Conservation (phyloP, 2,888 invertebrate species). For the Oithona nana region DNA sequence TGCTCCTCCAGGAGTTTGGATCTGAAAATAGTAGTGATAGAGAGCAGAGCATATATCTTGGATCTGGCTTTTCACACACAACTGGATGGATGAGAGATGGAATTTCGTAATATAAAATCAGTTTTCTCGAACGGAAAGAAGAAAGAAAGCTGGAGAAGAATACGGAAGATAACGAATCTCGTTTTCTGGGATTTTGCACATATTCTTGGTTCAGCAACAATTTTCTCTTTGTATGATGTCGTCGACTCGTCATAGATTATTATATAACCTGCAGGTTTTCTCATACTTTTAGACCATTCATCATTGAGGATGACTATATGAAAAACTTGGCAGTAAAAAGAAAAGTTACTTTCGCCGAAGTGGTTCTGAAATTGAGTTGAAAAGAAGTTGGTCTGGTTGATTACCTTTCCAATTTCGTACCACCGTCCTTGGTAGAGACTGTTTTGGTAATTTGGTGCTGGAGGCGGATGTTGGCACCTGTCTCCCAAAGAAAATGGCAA, state of each 20-base stretch:
- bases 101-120: not conserved
- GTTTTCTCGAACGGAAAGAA: not conserved
- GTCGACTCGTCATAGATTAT: no score
- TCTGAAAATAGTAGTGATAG: constrained; percentile 14
- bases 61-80: no score
- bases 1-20: constrained; percentile 21
- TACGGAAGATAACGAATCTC: no score
- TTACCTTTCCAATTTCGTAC: constrained; percentile 21
- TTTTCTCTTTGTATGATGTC: no score
- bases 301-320: no score
- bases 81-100: not conserved
- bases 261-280: no score
- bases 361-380: not conserved
- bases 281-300: no score
- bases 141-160: not conserved
- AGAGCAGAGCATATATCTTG: no score
- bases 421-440: constrained; percentile 18
- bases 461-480: constrained; percentile 17
- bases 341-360: no score
- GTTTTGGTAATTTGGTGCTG: constrained; percentile 18
- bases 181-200: no score
- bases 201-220: no score
- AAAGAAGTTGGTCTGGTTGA: not conserved
- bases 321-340: no score
- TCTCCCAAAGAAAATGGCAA: not conserved